Conservation (phyloP, 2,113 vertebrate species). For the Puma concolor region DNA sequence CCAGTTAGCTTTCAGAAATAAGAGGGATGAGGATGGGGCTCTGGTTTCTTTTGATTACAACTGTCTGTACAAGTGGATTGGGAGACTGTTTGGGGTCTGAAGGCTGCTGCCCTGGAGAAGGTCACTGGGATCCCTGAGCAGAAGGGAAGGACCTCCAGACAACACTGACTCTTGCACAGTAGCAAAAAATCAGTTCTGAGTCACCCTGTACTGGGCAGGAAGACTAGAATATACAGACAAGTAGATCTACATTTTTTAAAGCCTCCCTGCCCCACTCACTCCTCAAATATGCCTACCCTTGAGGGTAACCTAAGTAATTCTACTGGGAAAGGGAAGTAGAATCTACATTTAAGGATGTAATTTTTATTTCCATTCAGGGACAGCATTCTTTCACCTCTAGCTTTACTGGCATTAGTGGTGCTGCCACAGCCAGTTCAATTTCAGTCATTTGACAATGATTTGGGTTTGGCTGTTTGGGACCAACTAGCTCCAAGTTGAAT, state of each 20-base stretch:
- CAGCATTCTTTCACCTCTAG: not conserved
- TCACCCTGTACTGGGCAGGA: not conserved
- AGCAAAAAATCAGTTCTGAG: not conserved
- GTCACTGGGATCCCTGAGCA: not conserved
- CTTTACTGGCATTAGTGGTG: not conserved
- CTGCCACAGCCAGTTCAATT: not conserved
- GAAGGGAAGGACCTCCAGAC: not conserved
- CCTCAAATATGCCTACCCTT: not conserved
- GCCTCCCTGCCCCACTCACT: not conserved
- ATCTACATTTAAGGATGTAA: not conserved
- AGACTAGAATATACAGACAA: not conserved
- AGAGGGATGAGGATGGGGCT: not conserved
- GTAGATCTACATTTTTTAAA: not conserved
- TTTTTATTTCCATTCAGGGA: not conserved
- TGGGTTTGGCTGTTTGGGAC: not conserved
- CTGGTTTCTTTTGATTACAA: not conserved
- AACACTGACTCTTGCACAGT: not conserved
- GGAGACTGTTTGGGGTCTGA: not conserved
- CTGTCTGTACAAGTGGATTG: not conserved
- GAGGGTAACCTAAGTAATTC: not conserved
- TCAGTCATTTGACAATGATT: not conserved
- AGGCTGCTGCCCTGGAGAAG: not conserved
- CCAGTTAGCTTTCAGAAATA: slow-evolving; percentile 40
- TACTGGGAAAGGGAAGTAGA: not conserved
- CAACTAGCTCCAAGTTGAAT: not conserved